Percentiles rank a stretch among this genome's conserved stretches.
Conservation (phyloP, 2,113 vertebrate species). For the Otocyon megalotis region DNA sequence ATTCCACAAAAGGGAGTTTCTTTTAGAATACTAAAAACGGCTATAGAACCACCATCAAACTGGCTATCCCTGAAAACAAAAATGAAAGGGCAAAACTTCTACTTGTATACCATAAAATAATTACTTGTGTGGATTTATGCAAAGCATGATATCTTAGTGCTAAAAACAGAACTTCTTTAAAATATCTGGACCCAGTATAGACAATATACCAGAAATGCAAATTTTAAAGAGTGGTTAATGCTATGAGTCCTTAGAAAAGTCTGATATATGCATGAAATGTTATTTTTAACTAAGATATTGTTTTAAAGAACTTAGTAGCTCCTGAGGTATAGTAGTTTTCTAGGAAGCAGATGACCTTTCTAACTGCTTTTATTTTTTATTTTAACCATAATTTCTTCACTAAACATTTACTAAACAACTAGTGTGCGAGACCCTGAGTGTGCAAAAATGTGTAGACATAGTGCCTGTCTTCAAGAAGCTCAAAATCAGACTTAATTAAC, state of each 20-base stretch:
- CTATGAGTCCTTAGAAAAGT: not conserved
- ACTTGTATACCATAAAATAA: conserved; percentile 16
- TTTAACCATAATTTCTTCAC: not conserved
- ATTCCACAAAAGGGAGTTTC: not conserved
- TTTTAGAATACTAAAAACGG: conserved; percentile 30
- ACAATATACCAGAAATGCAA: not conserved
- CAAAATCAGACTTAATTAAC: not conserved
- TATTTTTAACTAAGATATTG: conserved; percentile 28
- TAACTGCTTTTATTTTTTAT: conserved; percentile 4
- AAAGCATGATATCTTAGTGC: not conserved
- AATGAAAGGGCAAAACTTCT: not conserved
- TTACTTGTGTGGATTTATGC: not conserved
- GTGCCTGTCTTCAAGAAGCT: not conserved
- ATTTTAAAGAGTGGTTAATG: not conserved
- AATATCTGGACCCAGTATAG: not conserved
- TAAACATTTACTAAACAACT: not conserved
- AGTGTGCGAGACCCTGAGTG: not conserved
- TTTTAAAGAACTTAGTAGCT: conserved; percentile 6
- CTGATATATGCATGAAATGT: not conserved
- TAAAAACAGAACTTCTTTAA: conserved; percentile 1
- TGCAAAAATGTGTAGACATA: not conserved
- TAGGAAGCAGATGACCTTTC: not conserved
- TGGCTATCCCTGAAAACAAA: not conserved
- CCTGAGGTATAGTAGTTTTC: not conserved
- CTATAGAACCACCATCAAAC: not conserved